These are phyloP conservation scores for Sakesphorus luctuosus DNA, from an alignment of 2,113 vertebrate genomes.

Conservation along the genomic window DNA sequence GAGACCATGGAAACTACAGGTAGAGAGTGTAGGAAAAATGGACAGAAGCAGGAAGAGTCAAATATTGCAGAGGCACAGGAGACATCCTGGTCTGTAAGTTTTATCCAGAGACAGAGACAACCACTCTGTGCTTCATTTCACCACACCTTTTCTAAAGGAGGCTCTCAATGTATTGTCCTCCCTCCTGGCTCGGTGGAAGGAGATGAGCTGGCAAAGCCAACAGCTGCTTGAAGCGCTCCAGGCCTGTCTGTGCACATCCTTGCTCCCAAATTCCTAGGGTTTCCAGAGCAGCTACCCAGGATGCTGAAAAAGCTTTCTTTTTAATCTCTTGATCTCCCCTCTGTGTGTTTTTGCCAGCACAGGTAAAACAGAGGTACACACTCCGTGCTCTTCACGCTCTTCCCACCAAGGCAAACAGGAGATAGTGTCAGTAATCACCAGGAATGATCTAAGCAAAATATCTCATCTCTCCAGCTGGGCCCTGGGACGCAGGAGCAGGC, in stretches of 20 bases:
- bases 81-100: neutral
- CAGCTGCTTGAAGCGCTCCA: neutral
- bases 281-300: neutral
- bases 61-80: neutral
- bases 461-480: neutral
- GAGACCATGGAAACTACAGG: neutral
- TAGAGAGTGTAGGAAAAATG: neutral
- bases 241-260: constrained; percentile 46
- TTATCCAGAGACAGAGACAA: neutral
- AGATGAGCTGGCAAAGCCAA: neutral
- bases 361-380: neutral
- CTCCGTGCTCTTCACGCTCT: neutral
- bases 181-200: neutral
- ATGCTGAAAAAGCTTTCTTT: constrained; percentile 20
- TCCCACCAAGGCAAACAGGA: constrained; percentile 22
- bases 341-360: neutral
- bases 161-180: neutral
- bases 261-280: neutral
- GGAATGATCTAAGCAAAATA: neutral
- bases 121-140: rapidly evolving
- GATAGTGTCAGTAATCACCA: neutral
- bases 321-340: constrained; percentile 13
- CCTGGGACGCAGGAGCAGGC: neutral
- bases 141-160: neutral
- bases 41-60: neutral